Evolutionary conservation across 2,888 invertebrate species (phyloP).

Genomic region (Pheosia tremula): DNA sequence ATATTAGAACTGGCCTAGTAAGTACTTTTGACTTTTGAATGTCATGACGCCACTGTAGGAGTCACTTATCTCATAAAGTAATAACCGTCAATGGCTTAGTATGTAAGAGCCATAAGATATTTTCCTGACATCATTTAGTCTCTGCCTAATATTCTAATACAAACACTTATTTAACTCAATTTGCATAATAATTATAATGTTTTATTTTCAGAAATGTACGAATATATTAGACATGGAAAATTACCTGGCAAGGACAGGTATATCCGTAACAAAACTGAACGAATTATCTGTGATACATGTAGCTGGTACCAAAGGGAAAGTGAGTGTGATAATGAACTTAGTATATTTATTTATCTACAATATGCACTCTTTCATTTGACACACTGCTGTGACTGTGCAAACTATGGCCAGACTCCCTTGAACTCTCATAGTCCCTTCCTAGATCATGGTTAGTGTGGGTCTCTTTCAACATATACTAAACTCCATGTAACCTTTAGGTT

Average conservation of each 20-base stretch:
- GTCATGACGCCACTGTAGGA: too few relatives aligned
- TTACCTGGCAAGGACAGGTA: conserved; percentile 86
- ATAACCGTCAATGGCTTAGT: too few relatives aligned
- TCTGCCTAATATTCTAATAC: neutral
- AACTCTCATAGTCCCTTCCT: too few relatives aligned
- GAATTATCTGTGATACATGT: conserved; percentile 95
- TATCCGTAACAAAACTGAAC: conserved; percentile 87
- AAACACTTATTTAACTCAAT: neutral
- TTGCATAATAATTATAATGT: neutral
- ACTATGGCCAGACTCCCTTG: too few relatives aligned
- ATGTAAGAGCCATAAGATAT: too few relatives aligned
- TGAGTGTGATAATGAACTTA: conserved; percentile 39
- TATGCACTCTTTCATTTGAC: too few relatives aligned
- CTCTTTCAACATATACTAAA: too few relatives aligned
- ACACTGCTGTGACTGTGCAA: too few relatives aligned
- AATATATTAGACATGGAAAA: conserved; percentile 81
- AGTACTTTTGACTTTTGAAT: conserved; percentile 26
- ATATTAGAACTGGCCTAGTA: conserved; percentile 67
- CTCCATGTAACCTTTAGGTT: too few relatives aligned
- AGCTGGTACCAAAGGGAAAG: conserved; percentile 98
- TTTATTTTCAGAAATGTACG: conserved; percentile 64
- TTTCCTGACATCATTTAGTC: neutral
- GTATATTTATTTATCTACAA: neutral
- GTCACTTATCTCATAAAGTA: too few relatives aligned
- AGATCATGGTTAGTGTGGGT: too few relatives aligned